phyloP scores from a whole-genome alignment of 2,888 invertebrate species.

The Apamea sordens region DNA sequence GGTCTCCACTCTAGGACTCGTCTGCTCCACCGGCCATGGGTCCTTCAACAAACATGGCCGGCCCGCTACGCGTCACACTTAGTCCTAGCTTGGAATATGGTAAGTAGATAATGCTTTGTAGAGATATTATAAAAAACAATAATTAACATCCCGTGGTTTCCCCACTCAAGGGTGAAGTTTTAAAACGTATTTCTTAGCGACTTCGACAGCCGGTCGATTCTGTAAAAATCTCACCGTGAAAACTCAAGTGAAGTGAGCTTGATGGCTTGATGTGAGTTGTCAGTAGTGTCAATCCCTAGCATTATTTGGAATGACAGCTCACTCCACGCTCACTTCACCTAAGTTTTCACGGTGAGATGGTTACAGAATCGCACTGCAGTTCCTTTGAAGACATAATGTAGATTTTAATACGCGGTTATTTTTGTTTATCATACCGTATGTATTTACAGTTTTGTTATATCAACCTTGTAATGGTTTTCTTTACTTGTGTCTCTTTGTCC shows the following conservation, averaged over 20 bases:
- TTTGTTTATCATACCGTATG: not conserved
- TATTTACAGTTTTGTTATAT: not conserved
- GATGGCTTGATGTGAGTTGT: too few species aligned
- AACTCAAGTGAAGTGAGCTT: too few species aligned
- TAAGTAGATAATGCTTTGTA: not conserved
- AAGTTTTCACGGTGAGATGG: too few species aligned
- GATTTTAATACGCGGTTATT: not conserved
- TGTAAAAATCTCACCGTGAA: too few species aligned
- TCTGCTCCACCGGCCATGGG: not conserved
- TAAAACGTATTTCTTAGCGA: not conserved
- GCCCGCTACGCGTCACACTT: not conserved
- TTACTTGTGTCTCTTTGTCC: constrained; percentile 23
- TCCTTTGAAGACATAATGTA: not conserved
- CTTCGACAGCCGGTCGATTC: too few species aligned
- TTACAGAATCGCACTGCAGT: too few species aligned
- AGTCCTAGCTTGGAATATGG: not conserved
- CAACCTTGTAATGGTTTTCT: not conserved
- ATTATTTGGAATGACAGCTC: too few species aligned
- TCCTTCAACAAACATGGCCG: not conserved
- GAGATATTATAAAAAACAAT: not conserved
- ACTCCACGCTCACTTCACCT: too few species aligned
- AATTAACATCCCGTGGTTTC: not conserved
- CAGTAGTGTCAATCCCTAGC: too few species aligned
- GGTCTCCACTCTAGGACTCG: not conserved
- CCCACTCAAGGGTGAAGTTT: too few species aligned